phyloP scores from a whole-genome alignment of 2,113 vertebrate genomes.

The Hemiscyllium ocellatum region DNA sequence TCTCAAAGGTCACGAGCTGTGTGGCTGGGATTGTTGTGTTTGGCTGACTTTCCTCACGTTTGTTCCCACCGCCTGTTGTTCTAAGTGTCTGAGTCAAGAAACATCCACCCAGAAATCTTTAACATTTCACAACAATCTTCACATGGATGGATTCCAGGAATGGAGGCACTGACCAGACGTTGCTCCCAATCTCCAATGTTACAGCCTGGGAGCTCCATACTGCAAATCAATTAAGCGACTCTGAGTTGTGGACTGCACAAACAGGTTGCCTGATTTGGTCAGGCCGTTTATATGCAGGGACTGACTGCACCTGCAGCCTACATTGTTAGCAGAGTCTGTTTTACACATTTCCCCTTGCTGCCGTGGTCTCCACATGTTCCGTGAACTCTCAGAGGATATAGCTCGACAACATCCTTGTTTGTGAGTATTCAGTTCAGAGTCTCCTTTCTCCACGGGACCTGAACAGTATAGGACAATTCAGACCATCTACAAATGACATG shows the following conservation, averaged over 20 bases:
- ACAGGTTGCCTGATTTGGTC: not conserved
- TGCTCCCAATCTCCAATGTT: not conserved
- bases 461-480: not conserved
- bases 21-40: not conserved
- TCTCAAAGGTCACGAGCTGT: not conserved
- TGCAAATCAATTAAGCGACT: not conserved
- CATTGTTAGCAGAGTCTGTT: not conserved
- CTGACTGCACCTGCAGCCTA: conserved; percentile 5
- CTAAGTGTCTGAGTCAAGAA: not conserved
- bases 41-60: not conserved
- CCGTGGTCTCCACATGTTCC: not conserved
- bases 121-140: not conserved
- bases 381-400: not conserved
- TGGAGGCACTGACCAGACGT: not conserved
- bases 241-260: not conserved
- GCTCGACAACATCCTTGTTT: not conserved
- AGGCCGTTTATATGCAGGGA: not conserved
- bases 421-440: not conserved
- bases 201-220: not conserved
- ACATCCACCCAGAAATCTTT: not conserved
- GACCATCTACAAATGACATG: not conserved
- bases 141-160: not conserved
- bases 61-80: not conserved
- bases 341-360: conserved; percentile 10
- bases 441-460: not conserved